Percentiles rank a stretch among this genome's conserved stretches.
Conservation (phyloP, 1,140 invertebrate species). For the Andricus grossulariae region DNA sequence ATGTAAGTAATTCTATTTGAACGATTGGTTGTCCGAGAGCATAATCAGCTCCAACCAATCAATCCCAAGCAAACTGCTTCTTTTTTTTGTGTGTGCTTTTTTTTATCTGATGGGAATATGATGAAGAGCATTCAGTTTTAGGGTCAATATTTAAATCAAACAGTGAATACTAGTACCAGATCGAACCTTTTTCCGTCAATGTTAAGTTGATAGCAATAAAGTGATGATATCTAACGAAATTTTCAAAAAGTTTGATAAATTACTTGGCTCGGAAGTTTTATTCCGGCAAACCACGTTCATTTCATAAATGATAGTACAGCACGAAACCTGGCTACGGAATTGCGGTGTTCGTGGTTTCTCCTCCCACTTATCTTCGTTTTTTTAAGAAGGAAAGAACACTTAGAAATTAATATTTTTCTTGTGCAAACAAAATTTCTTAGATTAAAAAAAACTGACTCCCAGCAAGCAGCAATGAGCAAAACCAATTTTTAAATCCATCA, state of each 20-base stretch:
- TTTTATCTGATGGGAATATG: too few relatives aligned
- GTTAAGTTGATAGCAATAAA: conserved; percentile 2
- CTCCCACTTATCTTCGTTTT: not conserved
- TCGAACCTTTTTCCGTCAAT: not conserved
- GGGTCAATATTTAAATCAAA: too few relatives aligned
- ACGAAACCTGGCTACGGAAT: conserved; percentile 6
- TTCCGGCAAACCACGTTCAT: not conserved
- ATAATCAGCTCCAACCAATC: too few relatives aligned
- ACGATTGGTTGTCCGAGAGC: too few relatives aligned
- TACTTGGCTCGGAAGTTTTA: conserved; percentile 5
- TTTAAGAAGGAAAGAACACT: not conserved
- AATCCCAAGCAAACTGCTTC: too few relatives aligned
- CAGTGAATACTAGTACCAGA: not conserved
- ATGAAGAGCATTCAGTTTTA: too few relatives aligned
- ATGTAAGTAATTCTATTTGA: too few relatives aligned
- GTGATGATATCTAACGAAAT: not conserved
- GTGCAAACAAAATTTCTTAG: not conserved
- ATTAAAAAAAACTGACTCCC: not conserved
- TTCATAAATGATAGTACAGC: not conserved
- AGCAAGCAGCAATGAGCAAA: too few relatives aligned
- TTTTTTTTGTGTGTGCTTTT: too few relatives aligned
- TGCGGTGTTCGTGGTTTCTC: conserved; percentile 5
- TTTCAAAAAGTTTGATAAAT: conserved; percentile 7
- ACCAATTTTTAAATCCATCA: too few relatives aligned
- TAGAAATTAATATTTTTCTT: not conserved